These are phyloP conservation scores for Ormyrus rosae DNA, from an alignment of 2,888 invertebrate genomes.

Conservation along the genomic window DNA sequence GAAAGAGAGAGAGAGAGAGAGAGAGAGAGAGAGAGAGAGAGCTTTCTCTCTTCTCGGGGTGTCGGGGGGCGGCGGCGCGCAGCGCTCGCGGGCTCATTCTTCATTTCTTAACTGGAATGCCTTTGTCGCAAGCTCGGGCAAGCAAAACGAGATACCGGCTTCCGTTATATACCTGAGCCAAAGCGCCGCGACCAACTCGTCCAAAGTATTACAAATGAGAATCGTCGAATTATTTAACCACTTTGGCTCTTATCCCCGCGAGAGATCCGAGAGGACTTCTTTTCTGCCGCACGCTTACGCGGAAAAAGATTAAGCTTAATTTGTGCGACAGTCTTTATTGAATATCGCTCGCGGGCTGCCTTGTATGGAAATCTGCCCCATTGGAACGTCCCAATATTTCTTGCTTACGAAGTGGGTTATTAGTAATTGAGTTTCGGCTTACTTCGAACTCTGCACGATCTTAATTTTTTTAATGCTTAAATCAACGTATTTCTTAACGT, in stretches of 20 bases:
- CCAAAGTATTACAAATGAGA: conserved; percentile 53
- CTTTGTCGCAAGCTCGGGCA: conserved; percentile 44
- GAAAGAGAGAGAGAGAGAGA: not conserved
- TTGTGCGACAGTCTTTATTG: conserved; percentile 27
- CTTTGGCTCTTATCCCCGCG: conserved; percentile 1
- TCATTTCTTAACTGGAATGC: conserved; percentile 56
- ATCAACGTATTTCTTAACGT: too few relatives aligned
- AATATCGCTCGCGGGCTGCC: not conserved
- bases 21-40: conserved; percentile 8
- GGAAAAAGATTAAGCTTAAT: conserved; percentile 19
- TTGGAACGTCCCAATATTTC: conserved; percentile 20
- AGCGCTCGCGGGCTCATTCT: conserved; percentile 47
- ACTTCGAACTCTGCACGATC: too few relatives aligned
- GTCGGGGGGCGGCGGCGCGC: not conserved
- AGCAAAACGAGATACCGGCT: conserved; percentile 26
- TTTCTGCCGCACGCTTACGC: too few relatives aligned
- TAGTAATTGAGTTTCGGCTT: conserved; percentile 1
- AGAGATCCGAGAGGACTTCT: too few relatives aligned
- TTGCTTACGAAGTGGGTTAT: not conserved
- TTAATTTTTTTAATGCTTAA: too few relatives aligned
- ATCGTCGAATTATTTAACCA: conserved; percentile 51
- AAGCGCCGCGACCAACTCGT: conserved; percentile 18
- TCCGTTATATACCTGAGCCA: not conserved
- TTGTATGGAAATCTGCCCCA: not conserved
- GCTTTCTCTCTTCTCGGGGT: conserved; percentile 23